Evolutionary conservation across 1,140 invertebrate species (phyloP), one percentile per base, ranked within the genome.

Genomic region (Drosophila novamexicana): DNA sequence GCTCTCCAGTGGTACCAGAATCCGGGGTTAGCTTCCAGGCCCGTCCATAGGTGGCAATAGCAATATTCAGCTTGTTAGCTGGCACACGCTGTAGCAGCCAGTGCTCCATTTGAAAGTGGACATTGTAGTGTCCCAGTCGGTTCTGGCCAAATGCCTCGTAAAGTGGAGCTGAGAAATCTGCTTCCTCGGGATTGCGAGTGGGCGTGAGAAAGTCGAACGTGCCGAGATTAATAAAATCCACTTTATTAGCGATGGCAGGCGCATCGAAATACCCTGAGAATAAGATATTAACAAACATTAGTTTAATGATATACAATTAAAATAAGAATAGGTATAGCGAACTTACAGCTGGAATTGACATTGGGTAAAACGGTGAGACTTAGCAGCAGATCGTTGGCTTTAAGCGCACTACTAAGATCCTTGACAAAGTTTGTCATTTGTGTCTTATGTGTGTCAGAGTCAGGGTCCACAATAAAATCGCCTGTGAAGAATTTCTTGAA

Each of bases 161-260:
- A 10, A 96, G 93, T 0, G 96, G 96, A 0, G 96, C 93, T 1
- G 95, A 92, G 71, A 94, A 96, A 85, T 97, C 96, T 0, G 95
- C 96, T 79, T 96, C 95, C 77, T 96, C 95, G 8, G 95, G 94
- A 84, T 95, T 96, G 9, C 96, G 93, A 56, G 95, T 93, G 0
- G 96, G 95, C 1, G 95, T 97, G 66, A 95, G 93, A 84, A 96
- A 97, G 91, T 98, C 97, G 70, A 96, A 97, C 0, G 96, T 93
- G 81, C 96, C 94, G 3, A 98, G 82, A 70, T 96, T 97, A 9
- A 98, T 94, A 18, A 96, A 95, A 71, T 98, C 97, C 34, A 98
- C 92, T 78, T 95, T 93, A n/a, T 95, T 94, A 8, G 95, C 94
- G 47, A 98, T 93, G 7, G 94, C 92, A 9, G 95, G 94, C 0